Conservation (phyloP, 2,888 invertebrate genomes). For the Cybosia mesomella region DNA sequence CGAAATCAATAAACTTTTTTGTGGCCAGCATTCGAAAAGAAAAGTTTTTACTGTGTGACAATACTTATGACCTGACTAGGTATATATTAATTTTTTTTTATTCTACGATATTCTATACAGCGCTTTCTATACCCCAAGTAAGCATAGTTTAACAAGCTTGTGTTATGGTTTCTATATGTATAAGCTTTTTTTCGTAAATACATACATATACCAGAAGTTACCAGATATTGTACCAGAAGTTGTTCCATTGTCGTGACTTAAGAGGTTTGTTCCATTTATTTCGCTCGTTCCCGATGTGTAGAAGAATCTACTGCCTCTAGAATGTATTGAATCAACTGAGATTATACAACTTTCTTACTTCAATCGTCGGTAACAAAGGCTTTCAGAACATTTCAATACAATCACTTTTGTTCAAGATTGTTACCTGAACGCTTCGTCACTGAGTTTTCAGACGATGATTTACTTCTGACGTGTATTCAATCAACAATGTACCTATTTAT, state of each 20-base stretch:
- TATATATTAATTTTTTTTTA: too few species aligned
- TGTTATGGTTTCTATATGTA: too few species aligned
- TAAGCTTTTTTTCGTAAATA: too few species aligned
- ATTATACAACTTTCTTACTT: constrained; percentile 45
- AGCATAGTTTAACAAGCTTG: too few species aligned
- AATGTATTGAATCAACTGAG: constrained; percentile 32
- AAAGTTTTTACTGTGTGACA: too few species aligned
- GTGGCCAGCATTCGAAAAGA: too few species aligned
- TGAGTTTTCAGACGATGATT: constrained; percentile 1
- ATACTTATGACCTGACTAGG: too few species aligned
- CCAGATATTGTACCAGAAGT: too few species aligned
- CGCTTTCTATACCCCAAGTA: too few species aligned
- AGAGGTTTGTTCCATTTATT: constrained; percentile 39
- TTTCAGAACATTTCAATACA: constrained; percentile 31
- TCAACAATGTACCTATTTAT: not conserved
- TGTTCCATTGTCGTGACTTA: constrained; percentile 51
- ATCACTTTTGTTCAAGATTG: constrained; percentile 36
- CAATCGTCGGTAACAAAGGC: constrained; percentile 35
- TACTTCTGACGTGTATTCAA: not conserved
- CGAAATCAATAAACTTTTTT: too few species aligned
- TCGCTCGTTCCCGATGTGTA: constrained; percentile 29
- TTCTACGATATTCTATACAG: too few species aligned
- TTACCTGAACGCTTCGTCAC: constrained; percentile 22
- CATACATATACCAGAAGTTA: too few species aligned
- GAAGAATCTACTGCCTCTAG: constrained; percentile 30